phyloP scores from a whole-genome alignment of 2,888 invertebrate species.

The Carpatolechia fugitivella region DNA sequence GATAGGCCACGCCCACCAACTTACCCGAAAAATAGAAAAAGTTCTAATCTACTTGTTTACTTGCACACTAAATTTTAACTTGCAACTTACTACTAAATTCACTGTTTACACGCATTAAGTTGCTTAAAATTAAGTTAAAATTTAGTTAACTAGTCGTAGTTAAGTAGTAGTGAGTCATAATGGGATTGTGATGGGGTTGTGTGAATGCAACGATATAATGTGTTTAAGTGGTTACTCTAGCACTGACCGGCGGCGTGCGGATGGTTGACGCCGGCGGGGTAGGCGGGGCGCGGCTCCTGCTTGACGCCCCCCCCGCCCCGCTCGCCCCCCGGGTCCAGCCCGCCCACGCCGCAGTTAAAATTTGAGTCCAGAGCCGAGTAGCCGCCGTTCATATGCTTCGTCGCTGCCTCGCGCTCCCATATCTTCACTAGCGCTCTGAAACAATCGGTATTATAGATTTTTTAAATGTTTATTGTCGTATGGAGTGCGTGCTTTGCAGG shows the following conservation, averaged over 20 bases:
- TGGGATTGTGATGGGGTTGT: too few species aligned
- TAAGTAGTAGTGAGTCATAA: too few species aligned
- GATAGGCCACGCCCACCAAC: too few species aligned
- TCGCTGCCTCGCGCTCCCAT: constrained; percentile 87
- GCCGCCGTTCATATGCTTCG: constrained; percentile 74
- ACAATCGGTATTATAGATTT: neutral
- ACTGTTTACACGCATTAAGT: too few species aligned
- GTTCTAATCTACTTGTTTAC: too few species aligned
- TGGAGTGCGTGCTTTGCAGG: neutral
- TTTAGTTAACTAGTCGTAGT: too few species aligned
- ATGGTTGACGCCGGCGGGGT: constrained; percentile 6
- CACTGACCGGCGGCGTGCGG: constrained; percentile 2
- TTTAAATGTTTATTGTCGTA: neutral
- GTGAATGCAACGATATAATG: too few species aligned
- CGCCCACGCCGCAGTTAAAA: constrained; percentile 84
- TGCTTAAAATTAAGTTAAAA: too few species aligned
- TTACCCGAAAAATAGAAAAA: too few species aligned
- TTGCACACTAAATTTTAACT: too few species aligned
- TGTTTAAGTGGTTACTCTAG: too few species aligned
- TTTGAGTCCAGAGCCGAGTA: constrained; percentile 77
- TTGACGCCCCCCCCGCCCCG: constrained; percentile 35
- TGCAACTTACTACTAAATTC: too few species aligned
- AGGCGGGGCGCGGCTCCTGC: constrained; percentile 3
- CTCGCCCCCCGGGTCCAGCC: constrained; percentile 82
- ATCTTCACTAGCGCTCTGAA: constrained; percentile 87